Percentiles rank a stretch among this genome's conserved stretches.
Evolutionary conservation across 2,888 invertebrate species (phyloP).

Genomic region (Epirrhoe tristata): DNA sequence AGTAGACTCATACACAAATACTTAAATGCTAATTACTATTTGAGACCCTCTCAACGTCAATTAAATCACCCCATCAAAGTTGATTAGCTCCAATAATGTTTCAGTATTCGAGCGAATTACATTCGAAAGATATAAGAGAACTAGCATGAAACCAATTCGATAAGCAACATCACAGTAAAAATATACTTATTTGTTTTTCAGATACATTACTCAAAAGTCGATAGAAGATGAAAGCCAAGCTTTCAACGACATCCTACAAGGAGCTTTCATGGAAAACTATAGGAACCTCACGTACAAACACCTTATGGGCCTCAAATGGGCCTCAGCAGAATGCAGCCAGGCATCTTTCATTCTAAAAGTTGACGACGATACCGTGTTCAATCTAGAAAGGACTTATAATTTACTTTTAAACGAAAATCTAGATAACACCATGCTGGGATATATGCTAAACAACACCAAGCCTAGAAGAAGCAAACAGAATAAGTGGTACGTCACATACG

Average conservation of each 20-base stretch:
- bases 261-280: constrained; percentile 91
- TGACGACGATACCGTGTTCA: constrained; percentile 92
- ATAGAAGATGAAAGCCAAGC: constrained; percentile 86
- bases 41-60: too few species aligned
- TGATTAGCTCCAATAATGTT: too few species aligned
- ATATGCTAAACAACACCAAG: constrained; percentile 86
- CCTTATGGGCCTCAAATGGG: constrained; percentile 93
- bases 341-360: constrained; percentile 90
- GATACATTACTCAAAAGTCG: constrained; percentile 81
- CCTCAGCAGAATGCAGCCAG: constrained; percentile 84
- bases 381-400: constrained; percentile 83
- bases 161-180: neutral
- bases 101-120: too few species aligned
- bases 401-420: constrained; percentile 50
- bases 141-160: neutral
- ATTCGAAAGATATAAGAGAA: too few species aligned
- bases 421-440: constrained; percentile 85
- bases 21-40: too few species aligned
- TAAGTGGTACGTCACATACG: constrained; percentile 91
- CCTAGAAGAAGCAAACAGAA: constrained; percentile 88
- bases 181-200: constrained; percentile 48
- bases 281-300: constrained; percentile 93
- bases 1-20: too few species aligned
- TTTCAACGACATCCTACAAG: constrained; percentile 90
- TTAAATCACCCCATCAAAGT: too few species aligned